Conservation (phyloP, 2,113 vertebrate species). For the Terrapene triunguis region DNA sequence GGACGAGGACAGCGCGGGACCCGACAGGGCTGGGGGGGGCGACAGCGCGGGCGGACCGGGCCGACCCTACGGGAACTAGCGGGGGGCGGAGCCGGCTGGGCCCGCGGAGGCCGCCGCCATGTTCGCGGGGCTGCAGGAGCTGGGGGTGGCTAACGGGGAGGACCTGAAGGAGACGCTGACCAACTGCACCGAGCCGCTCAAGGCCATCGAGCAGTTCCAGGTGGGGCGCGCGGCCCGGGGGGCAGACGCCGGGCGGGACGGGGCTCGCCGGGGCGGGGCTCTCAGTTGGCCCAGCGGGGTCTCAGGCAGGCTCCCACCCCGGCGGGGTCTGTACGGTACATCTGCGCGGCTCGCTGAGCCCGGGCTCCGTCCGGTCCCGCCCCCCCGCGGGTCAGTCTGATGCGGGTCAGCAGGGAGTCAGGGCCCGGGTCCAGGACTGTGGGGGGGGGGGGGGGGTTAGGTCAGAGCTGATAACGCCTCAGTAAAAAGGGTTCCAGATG, state of each 20-base stretch:
- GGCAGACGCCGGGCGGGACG: not conserved
- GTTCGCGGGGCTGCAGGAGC: slow-evolving; percentile 94
- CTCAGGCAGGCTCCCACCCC: too few species aligned
- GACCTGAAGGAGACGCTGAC: slow-evolving; percentile 97
- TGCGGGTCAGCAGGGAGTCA: too few species aligned
- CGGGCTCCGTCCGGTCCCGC: too few species aligned
- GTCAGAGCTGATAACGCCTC: too few species aligned
- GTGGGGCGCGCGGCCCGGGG: slow-evolving; percentile 55
- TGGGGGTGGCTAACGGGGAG: slow-evolving; percentile 96
- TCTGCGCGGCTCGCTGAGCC: too few species aligned
- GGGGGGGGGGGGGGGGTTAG: too few species aligned
- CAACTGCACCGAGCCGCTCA: slow-evolving; percentile 97
- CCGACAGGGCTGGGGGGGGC: not conserved
- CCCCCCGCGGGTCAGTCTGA: too few species aligned
- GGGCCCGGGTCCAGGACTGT: too few species aligned
- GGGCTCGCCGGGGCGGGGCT: not conserved
- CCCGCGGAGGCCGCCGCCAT: slow-evolving; percentile 70
- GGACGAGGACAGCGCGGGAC: not conserved
- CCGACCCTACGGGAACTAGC: not conserved
- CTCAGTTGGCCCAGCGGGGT: too few species aligned
- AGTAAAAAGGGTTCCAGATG: too few species aligned
- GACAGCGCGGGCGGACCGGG: not conserved
- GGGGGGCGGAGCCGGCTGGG: not conserved
- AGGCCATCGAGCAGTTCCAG: slow-evolving; percentile 99
- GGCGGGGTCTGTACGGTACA: too few species aligned